Conservation (phyloP, 2,888 invertebrate genomes). For the Andrena camellia region DNA sequence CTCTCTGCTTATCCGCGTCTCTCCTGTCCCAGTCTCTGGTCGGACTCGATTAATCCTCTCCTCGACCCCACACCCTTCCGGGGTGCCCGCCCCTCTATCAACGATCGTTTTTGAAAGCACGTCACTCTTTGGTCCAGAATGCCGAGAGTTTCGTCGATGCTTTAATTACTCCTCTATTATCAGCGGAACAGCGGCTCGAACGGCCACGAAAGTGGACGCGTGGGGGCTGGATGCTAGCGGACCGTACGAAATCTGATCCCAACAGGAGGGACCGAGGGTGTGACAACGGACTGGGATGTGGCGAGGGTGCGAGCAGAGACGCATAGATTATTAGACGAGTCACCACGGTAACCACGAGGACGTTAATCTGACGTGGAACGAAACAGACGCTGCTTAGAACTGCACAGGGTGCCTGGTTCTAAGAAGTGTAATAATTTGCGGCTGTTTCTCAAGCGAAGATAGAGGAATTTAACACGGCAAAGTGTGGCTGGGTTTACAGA, state of each 20-base stretch:
- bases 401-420: too few species aligned
- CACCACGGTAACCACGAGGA: background rate
- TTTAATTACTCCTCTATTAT: slow-evolving; percentile 69
- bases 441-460: too few species aligned
- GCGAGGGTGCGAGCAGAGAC: slow-evolving; percentile 6
- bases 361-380: background rate
- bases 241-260: slow-evolving; percentile 17
- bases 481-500: too few species aligned
- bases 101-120: slow-evolving; percentile 62
- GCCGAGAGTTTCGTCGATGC: slow-evolving; percentile 52
- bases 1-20: slow-evolving; percentile 44
- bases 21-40: slow-evolving; percentile 26
- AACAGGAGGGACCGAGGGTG: background rate
- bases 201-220: slow-evolving; percentile 8
- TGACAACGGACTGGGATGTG: background rate
- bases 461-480: too few species aligned
- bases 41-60: slow-evolving; percentile 61
- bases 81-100: slow-evolving; percentile 13
- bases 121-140: slow-evolving; percentile 57
- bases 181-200: slow-evolving; percentile 37
- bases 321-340: background rate
- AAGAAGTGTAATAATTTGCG: too few species aligned
- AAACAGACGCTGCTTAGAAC: too few species aligned
- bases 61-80: background rate
- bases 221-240: background rate